Base-by-base conservation (phyloP, 2,888 invertebrate species). In the Metacarcinus magister region DNA sequence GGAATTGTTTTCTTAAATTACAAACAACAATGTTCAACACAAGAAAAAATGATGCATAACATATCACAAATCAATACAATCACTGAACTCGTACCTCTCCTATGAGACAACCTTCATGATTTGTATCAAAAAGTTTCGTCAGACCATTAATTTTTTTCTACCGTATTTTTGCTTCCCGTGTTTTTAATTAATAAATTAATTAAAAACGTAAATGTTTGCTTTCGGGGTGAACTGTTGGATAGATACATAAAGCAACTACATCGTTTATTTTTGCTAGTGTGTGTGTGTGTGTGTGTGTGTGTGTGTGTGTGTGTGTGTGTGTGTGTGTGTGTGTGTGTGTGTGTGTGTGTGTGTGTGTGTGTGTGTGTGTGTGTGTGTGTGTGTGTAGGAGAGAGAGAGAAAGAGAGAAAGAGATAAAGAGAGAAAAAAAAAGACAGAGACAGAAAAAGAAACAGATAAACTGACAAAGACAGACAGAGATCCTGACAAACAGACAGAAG, bases 151-250 rank as follows among this genome's bases (percentile, higher is more conserved):
- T 7, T 28, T 32, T 82, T 82, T 32, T 10, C 13, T 32, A 82
- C 32, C 82, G 32, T 8, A 32, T 82, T 82, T 82, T 82, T 32
- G 10, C 28, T 82, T 82, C 32, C 82, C 32, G 19, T 82, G 82
- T 82, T 32, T n/a, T 28, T 82, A 82, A 82, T 82, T 28, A 82
- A 82, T 82, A 82, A 82, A 82, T 28, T 82, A 32, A 82, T 82
- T 32, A 82, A 82, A 82, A 32, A 82, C 82, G 32, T 82, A 82
- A 82, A 82, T 82, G 32, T 82, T 82, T 82, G 32, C 82, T 82
- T 32, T 82, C 82, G 32, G 82, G 67, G 32, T 32, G 82, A 82
- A 32, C 32, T 82, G 82, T 23, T 32, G 32, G 82, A 82, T 32
- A 82, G 82, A 28, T 82, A 32, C 82, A 82, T 19, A 13, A 32